Evolutionary conservation across 2,797 vertebrate genomes (phyloP), one percentile per base, ranked within the genome.

Genomic region (Tamandua tetradactyla): DNA sequence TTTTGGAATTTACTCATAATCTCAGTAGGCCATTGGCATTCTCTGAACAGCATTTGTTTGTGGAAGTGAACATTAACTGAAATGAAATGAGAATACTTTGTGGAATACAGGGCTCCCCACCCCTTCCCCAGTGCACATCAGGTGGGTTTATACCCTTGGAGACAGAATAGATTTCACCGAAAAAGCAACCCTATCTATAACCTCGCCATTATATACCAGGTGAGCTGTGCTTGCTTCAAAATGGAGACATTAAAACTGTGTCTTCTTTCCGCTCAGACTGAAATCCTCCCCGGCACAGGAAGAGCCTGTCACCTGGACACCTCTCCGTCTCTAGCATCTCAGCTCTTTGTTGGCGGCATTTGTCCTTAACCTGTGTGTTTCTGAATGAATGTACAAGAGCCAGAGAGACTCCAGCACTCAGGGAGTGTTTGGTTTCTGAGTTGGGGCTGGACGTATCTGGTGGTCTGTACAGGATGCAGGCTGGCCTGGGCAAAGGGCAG

Each of bases 31-130:
- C 94, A 30, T 93, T 96, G 79, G 13, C 75, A 74, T 87, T 97
- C 69, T 97, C 32, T 86, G 92, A 87, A 92, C 3, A 12, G 18
- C 17, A n/a, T 72, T 84, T 96, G 40, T 96, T 96, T 95, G 68
- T 94, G 94, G 97, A 97, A 96, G 78, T 72, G 92, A 90, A 55
- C 90, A 79, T 57, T 97, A 96, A 97, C 97, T 97, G 97, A 92
- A 91, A 78, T 85, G 69, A 91, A 97, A 94, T 97, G 93, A 91
- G 66, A 72, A 72, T 93, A 88, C 75, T 52, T 80, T 35, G 87
- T 37, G 82, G 61, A 52, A 47, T 18, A 7, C 2, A 27, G 47
- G 74, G 20, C 22, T 30, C 25, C 18, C 17, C 4, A 23, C 7
- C 18, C 61, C n/a, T 0, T 35, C 57, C 92, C 32, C 52, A 79